These are phyloP conservation scores for Ephestia elutella DNA, from an alignment of 1,140 invertebrate species.

Conservation along the genomic window DNA sequence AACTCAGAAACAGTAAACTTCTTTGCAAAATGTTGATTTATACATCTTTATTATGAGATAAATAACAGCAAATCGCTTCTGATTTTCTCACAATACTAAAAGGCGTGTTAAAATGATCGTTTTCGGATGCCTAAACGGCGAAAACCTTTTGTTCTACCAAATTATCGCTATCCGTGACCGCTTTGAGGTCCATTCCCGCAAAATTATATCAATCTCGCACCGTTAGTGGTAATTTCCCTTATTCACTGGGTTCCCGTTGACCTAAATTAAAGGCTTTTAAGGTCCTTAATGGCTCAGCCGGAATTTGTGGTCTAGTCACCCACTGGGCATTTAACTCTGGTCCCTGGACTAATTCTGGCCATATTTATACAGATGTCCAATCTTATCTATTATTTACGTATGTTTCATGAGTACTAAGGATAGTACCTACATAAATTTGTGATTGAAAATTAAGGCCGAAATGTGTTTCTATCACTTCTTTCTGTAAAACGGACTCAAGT, in stretches of 20 bases:
- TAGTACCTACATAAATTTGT: no score
- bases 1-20: no score
- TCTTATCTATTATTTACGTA: no score
- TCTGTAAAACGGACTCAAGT: no score
- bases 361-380: background rate
- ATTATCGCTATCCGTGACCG: background rate
- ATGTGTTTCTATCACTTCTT: no score
- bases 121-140: background rate
- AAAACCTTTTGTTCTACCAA: background rate
- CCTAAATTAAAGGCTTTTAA: conserved; percentile 24
- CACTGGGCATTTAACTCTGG: conserved; percentile 17
- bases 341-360: conserved; percentile 19
- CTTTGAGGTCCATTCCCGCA: background rate
- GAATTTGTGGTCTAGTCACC: conserved; percentile 17
- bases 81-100: no score
- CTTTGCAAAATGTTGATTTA: no score
- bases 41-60: no score
- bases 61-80: no score
- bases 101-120: no score
- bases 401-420: no score
- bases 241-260: conserved; percentile 11
- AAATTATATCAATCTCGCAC: conserved; percentile 8
- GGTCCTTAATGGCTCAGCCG: conserved; percentile 27
- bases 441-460: no score
- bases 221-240: conserved; percentile 8